phyloP scores from a whole-genome alignment of 2,797 vertebrate genomes.

The Poecilia picta region DNA sequence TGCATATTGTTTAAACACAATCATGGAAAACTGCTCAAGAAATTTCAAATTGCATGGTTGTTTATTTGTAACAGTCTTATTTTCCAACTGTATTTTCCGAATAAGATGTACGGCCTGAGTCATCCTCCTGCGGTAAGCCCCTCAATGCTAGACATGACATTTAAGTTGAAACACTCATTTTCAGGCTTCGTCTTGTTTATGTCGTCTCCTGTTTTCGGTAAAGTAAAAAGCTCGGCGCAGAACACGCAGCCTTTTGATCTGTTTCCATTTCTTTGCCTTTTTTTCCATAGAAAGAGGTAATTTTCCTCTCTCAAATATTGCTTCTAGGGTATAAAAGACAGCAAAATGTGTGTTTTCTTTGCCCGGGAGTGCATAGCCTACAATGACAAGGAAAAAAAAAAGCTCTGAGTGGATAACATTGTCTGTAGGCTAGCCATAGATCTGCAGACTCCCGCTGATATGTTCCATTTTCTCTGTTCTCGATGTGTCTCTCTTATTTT shows the following conservation, averaged over 20 bases:
- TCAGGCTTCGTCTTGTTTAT: slow-evolving; percentile 19
- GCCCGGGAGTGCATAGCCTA: slow-evolving; percentile 39
- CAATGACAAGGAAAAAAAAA: slow-evolving; percentile 31
- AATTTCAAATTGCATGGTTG: slow-evolving; percentile 21
- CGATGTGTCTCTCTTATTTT: slow-evolving; percentile 70
- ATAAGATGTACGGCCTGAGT: slow-evolving; percentile 13
- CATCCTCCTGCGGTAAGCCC: slow-evolving; percentile 20
- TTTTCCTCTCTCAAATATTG: slow-evolving; percentile 47
- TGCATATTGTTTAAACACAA: slow-evolving; percentile 10
- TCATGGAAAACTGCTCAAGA: slow-evolving; percentile 3
- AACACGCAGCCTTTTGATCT: slow-evolving; percentile 37
- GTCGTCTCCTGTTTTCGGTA: slow-evolving; percentile 9
- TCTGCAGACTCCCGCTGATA: slow-evolving; percentile 70
- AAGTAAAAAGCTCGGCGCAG: slow-evolving; percentile 38
- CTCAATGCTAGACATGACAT: slow-evolving; percentile 10
- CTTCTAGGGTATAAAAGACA: slow-evolving; percentile 43
- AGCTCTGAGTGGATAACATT: slow-evolving; percentile 56
- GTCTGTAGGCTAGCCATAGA: slow-evolving; percentile 60
- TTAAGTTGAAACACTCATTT: slow-evolving; percentile 37
- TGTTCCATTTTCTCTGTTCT: slow-evolving; percentile 70
- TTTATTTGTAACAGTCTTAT: slow-evolving; percentile 22
- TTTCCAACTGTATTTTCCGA: slow-evolving; percentile 4
- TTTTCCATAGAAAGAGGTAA: slow-evolving; percentile 32
- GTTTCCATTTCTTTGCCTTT: slow-evolving; percentile 39
- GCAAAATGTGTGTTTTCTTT: slow-evolving; percentile 51